phyloP scores from a whole-genome alignment of 2,113 vertebrate genomes.

The Podilymbus podiceps region DNA sequence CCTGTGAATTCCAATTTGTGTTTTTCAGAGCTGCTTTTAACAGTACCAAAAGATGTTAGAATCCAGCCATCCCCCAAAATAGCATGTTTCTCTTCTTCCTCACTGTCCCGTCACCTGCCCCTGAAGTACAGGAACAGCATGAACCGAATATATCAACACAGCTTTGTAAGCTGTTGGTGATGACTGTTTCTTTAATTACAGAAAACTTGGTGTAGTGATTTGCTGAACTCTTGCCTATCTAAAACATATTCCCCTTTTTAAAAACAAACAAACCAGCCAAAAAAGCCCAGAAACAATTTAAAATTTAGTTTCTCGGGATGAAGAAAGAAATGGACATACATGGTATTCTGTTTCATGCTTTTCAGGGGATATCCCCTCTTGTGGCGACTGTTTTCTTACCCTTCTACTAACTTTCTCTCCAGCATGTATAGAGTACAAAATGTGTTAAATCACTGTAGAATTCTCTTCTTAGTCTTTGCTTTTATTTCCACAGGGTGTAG shows the following conservation, averaged over 20 bases:
- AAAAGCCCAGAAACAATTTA: neutral
- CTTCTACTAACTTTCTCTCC: neutral
- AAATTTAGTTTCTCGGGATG: neutral
- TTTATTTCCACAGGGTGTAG: constrained; percentile 80
- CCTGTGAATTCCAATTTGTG: neutral
- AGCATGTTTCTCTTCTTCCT: neutral
- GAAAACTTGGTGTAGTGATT: neutral
- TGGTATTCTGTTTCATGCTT: neutral
- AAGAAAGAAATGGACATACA: neutral
- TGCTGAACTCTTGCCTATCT: neutral
- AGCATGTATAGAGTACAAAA: neutral
- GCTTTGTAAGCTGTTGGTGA: neutral
- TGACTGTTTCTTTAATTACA: neutral
- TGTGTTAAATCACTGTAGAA: neutral
- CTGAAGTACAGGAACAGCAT: neutral
- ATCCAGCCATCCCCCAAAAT: neutral
- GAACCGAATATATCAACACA: neutral
- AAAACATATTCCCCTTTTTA: neutral
- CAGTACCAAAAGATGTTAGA: neutral
- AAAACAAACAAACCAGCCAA: neutral
- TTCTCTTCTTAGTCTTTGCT: neutral
- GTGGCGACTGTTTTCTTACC: neutral
- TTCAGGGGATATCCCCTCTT: neutral
- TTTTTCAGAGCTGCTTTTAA: neutral
- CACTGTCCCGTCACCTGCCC: neutral